Evolutionary conservation across 2,113 vertebrate genomes (phyloP), one percentile per base, ranked within the genome.

Genomic region (Neoarius graeffei): DNA sequence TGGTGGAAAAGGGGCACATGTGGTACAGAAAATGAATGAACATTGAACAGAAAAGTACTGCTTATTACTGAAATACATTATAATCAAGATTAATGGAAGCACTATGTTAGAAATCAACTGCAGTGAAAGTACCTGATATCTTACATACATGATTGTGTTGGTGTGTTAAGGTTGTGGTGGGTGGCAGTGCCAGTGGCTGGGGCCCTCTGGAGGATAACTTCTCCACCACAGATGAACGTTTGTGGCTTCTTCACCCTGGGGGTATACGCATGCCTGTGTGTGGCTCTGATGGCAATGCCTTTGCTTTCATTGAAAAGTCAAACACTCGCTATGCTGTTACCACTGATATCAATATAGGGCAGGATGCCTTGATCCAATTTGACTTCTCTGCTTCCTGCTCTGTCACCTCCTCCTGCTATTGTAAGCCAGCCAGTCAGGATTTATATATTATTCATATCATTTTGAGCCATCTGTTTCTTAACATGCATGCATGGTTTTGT

Each of bases 371-470:
- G 91, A 95, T 99, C 88, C 98, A 99, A 94, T 96, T 99, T 86
- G 98, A 99, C 91, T 99, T 99, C 91, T 99, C 98, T 8, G 98
- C 98, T 57, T 99, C 98, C 89, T 99, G 98, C 94, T 99, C 98
- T 0, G 98, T 99, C 93, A 98, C 97, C 4, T 97, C 97, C 88
- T 99, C 98, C 87, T 99, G 98, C 91, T 99, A 99, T 3, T 97
- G 98, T 99, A 95, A 97, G 94, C 42, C 62, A 30, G 50, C 6
- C 8, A 64, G 27, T 42, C 50, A 69, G 9, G 1, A 81, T 81
- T 81, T 35, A 81, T 52, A 84, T 60, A 73, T 4, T 84, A 14
- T 76, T 74, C 1, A 20, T 20, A 25, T 48, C 10, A 27, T 81
- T 83, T 1, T 19, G 6, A 42, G 35, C 52, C 14, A 10, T 60